phyloP scores from a whole-genome alignment of 2,888 invertebrate genomes.

The Apotomis betuletana region DNA sequence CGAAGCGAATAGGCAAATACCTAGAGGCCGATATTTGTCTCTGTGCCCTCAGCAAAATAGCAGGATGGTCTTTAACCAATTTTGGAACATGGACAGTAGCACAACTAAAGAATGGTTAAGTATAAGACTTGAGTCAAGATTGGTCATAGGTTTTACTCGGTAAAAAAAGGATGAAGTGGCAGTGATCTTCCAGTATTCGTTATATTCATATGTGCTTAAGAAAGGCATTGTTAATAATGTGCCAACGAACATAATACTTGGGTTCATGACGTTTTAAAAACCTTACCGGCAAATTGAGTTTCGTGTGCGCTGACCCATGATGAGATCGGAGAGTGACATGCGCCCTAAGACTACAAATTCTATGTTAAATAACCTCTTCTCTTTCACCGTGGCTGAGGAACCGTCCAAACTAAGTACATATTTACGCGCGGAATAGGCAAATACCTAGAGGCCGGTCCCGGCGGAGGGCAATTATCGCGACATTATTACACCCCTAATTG shows the following conservation, averaged over 20 bases:
- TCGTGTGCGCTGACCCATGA: constrained; percentile 14
- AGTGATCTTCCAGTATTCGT: no score
- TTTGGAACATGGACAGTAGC: no score
- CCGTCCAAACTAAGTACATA: constrained; percentile 20
- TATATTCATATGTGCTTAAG: no score
- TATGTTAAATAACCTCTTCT: background rate
- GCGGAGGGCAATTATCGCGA: constrained; percentile 62
- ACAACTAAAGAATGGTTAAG: no score
- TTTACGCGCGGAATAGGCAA: constrained; percentile 48
- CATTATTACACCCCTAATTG: constrained; percentile 64
- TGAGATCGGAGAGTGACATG: background rate
- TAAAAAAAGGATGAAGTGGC: no score
- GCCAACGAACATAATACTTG: no score
- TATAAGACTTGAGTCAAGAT: no score
- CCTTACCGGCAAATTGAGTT: constrained; percentile 13
- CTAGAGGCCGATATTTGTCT: constrained; percentile 3
- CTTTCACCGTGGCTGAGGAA: background rate
- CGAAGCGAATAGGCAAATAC: constrained; percentile 47
- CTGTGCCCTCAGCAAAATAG: no score
- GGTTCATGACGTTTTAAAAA: no score
- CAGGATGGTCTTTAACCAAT: no score
- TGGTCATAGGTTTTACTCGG: no score
- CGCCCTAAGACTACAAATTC: background rate
- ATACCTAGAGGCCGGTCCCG: constrained; percentile 23
- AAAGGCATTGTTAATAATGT: no score